Base-by-base conservation (phyloP, 2,113 vertebrate genomes). In the Erpornis zantholeuca region DNA sequence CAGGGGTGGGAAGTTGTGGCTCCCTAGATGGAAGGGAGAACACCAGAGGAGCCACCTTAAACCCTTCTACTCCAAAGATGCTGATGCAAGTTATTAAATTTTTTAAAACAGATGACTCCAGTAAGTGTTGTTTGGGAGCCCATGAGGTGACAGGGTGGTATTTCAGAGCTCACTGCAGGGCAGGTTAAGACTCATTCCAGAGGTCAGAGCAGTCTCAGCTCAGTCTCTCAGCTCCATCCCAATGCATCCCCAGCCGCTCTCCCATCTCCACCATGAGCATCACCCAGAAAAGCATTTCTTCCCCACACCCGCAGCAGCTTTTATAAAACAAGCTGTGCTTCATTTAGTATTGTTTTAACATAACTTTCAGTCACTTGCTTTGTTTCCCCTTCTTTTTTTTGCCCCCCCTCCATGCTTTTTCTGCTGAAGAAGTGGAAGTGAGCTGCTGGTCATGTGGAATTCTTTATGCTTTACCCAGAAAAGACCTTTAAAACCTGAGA, bases 401-500 rank as follows among this genome's bases (percentile, higher is more conserved):
- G 1, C 2, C 7, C 10, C 7, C 5, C 2, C 7, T 8, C 7
- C 5, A 6, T 8, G 2, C 8, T 53, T 89, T 80, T 92, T 52
- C 33, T 94, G 76, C 83, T 86, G 86, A 79, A 89, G 56, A 61
- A 86, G 54, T 72, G 42, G 52, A 89, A 90, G 75, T 2, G 31
- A 77, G 63, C 66, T 80, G 59, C 28, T n/a, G 42, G 50, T 70
- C 87, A 42, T 3, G 0, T 63, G 86, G 77, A 93, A 94, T 69
- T 40, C 35, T 87, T 96, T 92, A 18, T 92, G 61, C 61, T 93
- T 94, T 84, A 79, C 57, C 44, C 60, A 81, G 23, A 75, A 92
- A 95, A 42, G 84, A 29, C 29, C 88, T 79, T 82, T 83, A 84
- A 88, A 95, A 82, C 38, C 77, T n/a, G 52, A 76, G 57, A 93